Base-by-base conservation (phyloP, 2,113 vertebrate genomes). In the Rousettus leschenaultii region DNA sequence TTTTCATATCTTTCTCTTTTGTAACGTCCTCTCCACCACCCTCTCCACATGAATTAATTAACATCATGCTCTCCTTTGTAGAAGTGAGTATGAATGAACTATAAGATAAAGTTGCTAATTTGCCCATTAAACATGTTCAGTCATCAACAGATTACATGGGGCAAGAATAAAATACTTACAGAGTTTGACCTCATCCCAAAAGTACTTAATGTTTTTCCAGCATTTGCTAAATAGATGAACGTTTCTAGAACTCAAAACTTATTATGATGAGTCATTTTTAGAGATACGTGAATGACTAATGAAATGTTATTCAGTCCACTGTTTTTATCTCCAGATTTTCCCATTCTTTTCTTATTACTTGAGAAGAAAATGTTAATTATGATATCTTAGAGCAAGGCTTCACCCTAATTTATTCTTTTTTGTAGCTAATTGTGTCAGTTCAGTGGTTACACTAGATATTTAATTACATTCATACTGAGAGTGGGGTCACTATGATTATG, bases 201-300 rank as follows among this genome's bases (percentile, higher is more conserved):
- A 73, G 43, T 90, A 75, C 55, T 57, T 77, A 15, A 66, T 40
- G 8, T 86, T 70, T 95, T 89, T 63, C 11, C 16, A 66, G 51
- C 35, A 74, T 53, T 95, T 95, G 59, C 70, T 95, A 96, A 90
- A 53, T n/a, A 86, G 8, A 51, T 51, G 51, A 61, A 14, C n/a
- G 86, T 87, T 63, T 96, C n/a, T 66, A 87, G 45, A 83, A 33
- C 74, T 74, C 30, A 57, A 63, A 94, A 57, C 21, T 82, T 74
- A 48, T 35, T 55, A 24, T 80, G 28, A 33, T 70, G 48, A 65
- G 63, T 94, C 61, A 94, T 38, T 57, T 91, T 87, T 92, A 91
- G n/a, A 90, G 43, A 15, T 70, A 38, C 70, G 7, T 16, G 73
- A 82, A 18, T 89, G 83, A 82, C 45, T 80, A 55, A 86, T 71